Percentiles rank a stretch among this genome's conserved stretches.
Conservation (phyloP, 2,888 invertebrate genomes). For the Tachina lurida region DNA sequence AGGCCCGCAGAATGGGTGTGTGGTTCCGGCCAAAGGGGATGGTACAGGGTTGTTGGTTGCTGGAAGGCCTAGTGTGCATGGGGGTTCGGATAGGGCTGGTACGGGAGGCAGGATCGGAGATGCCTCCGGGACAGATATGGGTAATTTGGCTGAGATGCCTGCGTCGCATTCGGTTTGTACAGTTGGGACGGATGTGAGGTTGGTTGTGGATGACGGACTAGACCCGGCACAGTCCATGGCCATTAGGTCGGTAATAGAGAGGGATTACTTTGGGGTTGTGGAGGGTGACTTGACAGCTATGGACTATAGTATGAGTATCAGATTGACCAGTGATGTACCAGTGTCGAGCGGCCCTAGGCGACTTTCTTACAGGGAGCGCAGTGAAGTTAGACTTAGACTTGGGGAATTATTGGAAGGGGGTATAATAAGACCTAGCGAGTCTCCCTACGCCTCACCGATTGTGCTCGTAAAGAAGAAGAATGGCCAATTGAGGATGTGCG, state of each 20-base stretch:
- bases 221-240: background rate
- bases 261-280: background rate
- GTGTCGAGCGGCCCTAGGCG: too few species aligned
- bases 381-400: background rate
- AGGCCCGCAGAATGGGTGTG: background rate
- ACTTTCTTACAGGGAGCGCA: background rate
- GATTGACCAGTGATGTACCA: background rate
- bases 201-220: background rate
- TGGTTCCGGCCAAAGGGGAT: background rate
- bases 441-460: background rate
- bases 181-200: background rate
- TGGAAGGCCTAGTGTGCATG: too few species aligned
- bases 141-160: background rate
- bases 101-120: too few species aligned
- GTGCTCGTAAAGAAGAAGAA: background rate
- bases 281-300: background rate
- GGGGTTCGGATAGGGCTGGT: too few species aligned
- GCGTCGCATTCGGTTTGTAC: background rate
- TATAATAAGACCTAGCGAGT: background rate
- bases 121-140: background rate
- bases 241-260: background rate
- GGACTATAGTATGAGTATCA: background rate
- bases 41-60: background rate
- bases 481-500: conserved; percentile 2
- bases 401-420: background rate